Conservation (phyloP, 1,140 invertebrate species). For the Apis dorsata region DNA sequence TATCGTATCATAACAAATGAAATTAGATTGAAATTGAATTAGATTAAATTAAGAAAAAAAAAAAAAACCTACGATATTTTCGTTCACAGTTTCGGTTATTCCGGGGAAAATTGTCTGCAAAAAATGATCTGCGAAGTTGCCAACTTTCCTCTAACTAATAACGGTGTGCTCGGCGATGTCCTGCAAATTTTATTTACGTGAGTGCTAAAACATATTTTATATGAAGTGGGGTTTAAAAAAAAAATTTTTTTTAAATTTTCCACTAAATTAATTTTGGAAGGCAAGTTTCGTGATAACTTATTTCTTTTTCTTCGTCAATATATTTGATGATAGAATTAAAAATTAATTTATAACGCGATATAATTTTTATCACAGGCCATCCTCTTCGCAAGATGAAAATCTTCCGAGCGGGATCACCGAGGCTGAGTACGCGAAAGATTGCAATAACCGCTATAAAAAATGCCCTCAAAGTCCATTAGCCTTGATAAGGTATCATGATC, state of each 20-base stretch:
- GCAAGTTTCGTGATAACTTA: too few species aligned
- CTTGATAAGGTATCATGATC: constrained; percentile 65
- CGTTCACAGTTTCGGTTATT: constrained; percentile 71
- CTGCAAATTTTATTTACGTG: constrained; percentile 78
- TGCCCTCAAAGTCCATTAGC: constrained; percentile 77
- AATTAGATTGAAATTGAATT: neutral
- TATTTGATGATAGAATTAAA: too few species aligned
- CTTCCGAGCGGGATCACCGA: constrained; percentile 71
- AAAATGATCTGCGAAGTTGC: constrained; percentile 76
- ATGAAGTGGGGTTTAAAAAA: neutral
- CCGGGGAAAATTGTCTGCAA: constrained; percentile 73
- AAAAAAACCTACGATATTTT: neutral
- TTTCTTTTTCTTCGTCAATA: too few species aligned
- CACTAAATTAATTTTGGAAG: neutral
- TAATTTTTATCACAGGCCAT: constrained; percentile 74
- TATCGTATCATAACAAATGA: neutral
- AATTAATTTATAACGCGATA: neutral
- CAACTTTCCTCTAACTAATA: constrained; percentile 70
- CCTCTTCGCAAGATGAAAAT: constrained; percentile 73
- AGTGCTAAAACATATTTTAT: constrained; percentile 46
- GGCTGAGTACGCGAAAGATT: constrained; percentile 76
- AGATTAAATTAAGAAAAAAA: neutral
- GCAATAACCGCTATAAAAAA: constrained; percentile 68
- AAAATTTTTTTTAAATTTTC: neutral
- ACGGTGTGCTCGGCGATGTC: constrained; percentile 77